phyloP scores from a whole-genome alignment of 2,113 vertebrate genomes.

The Campylomormyrus numenius region DNA sequence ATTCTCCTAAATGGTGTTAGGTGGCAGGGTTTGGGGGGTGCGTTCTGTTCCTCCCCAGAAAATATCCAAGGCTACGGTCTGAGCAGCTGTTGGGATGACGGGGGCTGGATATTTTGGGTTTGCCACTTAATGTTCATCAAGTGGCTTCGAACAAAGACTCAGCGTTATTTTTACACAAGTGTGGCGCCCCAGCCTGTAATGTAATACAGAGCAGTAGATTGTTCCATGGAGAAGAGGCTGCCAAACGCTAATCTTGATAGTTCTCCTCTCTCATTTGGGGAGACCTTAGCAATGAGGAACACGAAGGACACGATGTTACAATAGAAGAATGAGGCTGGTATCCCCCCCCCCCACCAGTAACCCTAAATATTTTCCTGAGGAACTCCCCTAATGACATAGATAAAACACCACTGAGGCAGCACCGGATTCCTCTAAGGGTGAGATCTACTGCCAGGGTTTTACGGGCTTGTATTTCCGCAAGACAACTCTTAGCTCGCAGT shows the following conservation, averaged over 20 bases:
- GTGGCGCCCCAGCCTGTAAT: slow-evolving; percentile 1
- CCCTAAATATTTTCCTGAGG: slow-evolving; percentile 9
- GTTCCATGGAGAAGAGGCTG: slow-evolving; percentile 28
- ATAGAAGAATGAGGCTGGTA: neutral
- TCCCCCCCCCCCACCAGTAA: neutral
- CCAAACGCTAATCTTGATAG: slow-evolving; percentile 27
- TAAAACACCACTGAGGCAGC: neutral
- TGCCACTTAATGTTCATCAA: neutral
- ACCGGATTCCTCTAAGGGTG: neutral
- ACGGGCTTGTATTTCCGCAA: neutral
- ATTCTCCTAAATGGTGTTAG: neutral
- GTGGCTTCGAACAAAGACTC: slow-evolving; percentile 25
- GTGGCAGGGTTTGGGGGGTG: neutral
- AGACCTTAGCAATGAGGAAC: slow-evolving; percentile 30
- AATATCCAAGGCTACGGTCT: slow-evolving; percentile 7
- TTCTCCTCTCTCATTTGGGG: slow-evolving; percentile 3
- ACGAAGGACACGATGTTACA: slow-evolving; percentile 8
- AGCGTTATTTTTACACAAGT: slow-evolving; percentile 23
- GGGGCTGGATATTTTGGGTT: neutral
- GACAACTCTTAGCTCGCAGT: neutral
- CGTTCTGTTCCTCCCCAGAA: neutral
- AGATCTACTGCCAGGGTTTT: neutral
- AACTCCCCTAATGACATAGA: neutral
- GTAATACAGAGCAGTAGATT: neutral
- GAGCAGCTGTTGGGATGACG: slow-evolving; percentile 19